Conservation (phyloP, 2,888 invertebrate species). For the Alloscopus bannaensis region DNA sequence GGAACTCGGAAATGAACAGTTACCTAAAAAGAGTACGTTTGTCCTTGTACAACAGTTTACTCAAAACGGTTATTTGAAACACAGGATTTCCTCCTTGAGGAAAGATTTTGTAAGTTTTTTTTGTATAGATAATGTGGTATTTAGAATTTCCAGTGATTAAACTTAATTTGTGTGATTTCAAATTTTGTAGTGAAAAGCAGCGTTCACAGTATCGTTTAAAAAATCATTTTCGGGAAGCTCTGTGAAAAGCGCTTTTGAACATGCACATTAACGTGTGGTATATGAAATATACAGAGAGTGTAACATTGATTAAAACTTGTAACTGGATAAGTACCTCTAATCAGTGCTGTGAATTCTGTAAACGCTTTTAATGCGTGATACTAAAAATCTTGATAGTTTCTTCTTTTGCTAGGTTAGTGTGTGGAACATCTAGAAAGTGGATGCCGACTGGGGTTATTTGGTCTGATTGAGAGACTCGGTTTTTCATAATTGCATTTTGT, state of each 20-base stretch:
- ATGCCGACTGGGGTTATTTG: too few species aligned
- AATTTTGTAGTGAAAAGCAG: not conserved
- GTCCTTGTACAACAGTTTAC: conserved; percentile 1
- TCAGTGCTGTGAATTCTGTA: too few species aligned
- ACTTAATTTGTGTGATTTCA: not conserved
- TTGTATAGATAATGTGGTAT: not conserved
- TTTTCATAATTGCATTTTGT: too few species aligned
- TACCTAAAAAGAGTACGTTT: not conserved
- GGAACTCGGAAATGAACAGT: not conserved
- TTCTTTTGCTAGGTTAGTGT: too few species aligned
- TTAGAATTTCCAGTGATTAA: not conserved
- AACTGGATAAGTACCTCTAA: too few species aligned
- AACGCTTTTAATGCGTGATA: too few species aligned
- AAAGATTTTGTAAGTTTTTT: not conserved
- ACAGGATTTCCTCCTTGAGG: not conserved
- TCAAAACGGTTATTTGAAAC: not conserved
- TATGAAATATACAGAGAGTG: not conserved
- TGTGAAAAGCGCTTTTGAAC: conserved; percentile 32
- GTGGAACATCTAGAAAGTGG: too few species aligned
- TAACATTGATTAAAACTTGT: too few species aligned
- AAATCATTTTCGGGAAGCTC: conserved; percentile 11
- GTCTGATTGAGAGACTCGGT: conserved; percentile 16
- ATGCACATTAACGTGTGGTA: not conserved
- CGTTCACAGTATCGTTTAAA: conserved; percentile 4
- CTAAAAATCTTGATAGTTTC: too few species aligned